phyloP scores from a whole-genome alignment of 2,888 invertebrate species.

The Xestobium rufovillosum region DNA sequence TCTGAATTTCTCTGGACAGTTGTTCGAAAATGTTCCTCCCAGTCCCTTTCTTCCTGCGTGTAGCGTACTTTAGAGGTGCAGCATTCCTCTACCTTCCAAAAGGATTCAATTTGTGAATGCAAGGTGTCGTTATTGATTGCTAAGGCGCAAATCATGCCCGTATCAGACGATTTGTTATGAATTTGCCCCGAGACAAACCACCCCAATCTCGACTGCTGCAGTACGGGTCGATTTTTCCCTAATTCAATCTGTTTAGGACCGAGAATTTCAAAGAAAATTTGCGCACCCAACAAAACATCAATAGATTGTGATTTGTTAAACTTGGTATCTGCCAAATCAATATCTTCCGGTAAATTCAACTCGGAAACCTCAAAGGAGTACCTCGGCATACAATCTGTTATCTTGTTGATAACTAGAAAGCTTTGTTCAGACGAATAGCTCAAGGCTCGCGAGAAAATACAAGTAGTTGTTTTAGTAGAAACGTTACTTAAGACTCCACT shows the following conservation, averaged over 20 bases:
- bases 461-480: no score
- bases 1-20: neutral
- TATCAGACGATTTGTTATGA: no score
- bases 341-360: constrained; percentile 1
- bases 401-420: constrained; percentile 8
- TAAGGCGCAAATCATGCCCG: no score
- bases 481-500: no score
- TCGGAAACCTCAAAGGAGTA: neutral
- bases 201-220: constrained; percentile 7
- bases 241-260: constrained; percentile 2
- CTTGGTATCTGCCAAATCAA: constrained; percentile 7
- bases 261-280: constrained; percentile 3
- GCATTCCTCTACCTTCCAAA: constrained; percentile 8
- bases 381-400: constrained; percentile 6
- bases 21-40: neutral
- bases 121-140: no score
- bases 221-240: neutral
- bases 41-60: constrained; percentile 1
- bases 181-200: constrained; percentile 7
- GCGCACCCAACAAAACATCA: constrained; percentile 2
- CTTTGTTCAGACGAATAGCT: no score
- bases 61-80: neutral
- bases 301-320: constrained; percentile 7
- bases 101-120: constrained; percentile 6
- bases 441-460: no score